These are phyloP conservation scores for Gerris lacustris DNA, from an alignment of 2,888 invertebrate species.

Conservation along the genomic window DNA sequence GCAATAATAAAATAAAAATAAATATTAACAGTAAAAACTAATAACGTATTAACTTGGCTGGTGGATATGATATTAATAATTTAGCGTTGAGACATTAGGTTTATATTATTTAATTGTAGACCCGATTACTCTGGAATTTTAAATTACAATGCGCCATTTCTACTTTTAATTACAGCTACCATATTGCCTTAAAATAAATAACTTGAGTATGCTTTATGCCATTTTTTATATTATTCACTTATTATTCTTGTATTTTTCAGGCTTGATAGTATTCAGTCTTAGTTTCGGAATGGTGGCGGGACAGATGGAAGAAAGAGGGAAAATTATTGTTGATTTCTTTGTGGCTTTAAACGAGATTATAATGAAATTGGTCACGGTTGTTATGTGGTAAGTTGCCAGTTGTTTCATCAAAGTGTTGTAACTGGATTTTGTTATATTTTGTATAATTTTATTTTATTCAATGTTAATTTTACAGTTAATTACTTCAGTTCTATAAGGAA, in stretches of 20 bases:
- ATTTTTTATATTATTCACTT: too few relatives aligned
- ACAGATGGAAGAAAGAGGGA: constrained; percentile 43
- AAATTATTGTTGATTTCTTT: constrained; percentile 49
- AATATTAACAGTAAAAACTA: too few relatives aligned
- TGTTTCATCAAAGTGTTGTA: neutral
- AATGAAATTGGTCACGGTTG: constrained; percentile 46
- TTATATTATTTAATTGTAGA: too few relatives aligned
- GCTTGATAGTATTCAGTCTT: constrained; percentile 48
- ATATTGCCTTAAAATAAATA: too few relatives aligned
- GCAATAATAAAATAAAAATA: too few relatives aligned
- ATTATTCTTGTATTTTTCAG: constrained; percentile 19
- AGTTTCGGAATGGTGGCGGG: constrained; percentile 48
- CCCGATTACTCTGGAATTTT: too few relatives aligned
- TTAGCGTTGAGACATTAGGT: too few relatives aligned
- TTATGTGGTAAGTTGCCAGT: constrained; percentile 44
- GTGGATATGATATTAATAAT: too few relatives aligned
- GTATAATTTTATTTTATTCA: neutral
- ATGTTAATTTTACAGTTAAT: neutral
- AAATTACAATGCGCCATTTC: too few relatives aligned
- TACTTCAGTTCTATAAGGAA: neutral
- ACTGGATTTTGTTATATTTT: neutral
- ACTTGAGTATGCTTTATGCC: too few relatives aligned
- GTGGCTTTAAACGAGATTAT: constrained; percentile 46
- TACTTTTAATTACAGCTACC: too few relatives aligned
- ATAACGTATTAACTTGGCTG: too few relatives aligned